Percentiles rank a stretch among this genome's conserved stretches.
These are phyloP conservation scores for Phyto melanocephala DNA, from an alignment of 2,888 invertebrate genomes.

Conservation along the genomic window DNA sequence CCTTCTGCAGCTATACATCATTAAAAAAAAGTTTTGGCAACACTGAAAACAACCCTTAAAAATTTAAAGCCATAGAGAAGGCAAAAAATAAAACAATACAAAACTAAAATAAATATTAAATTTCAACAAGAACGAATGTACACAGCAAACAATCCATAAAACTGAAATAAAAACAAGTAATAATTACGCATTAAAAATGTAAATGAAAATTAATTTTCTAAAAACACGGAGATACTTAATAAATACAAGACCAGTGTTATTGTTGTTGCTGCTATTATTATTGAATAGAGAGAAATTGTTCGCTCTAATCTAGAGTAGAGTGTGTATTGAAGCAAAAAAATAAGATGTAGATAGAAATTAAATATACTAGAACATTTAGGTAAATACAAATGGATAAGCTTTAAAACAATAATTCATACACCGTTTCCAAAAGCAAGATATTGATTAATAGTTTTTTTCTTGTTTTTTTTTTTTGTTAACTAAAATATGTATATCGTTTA, in stretches of 20 bases:
- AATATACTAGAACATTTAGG: neutral
- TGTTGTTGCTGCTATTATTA: too few species aligned
- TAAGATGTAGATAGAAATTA: conserved; percentile 9
- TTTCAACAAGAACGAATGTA: conserved; percentile 23
- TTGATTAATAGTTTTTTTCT: too few species aligned
- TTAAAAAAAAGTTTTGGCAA: too few species aligned
- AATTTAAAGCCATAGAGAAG: neutral
- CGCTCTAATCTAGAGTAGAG: neutral
- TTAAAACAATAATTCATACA: neutral
- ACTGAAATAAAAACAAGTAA: conserved; percentile 39
- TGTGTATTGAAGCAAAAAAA: conserved; percentile 29
- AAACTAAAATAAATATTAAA: conserved; percentile 24
- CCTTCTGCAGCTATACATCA: too few species aligned
- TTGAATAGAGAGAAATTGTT: neutral
- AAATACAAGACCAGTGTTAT: neutral
- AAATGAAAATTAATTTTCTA: conserved; percentile 37
- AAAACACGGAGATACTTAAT: neutral
- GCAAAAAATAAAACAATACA: neutral
- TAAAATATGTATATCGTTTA: too few species aligned
- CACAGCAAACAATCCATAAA: neutral
- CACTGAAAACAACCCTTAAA: conserved; percentile 56
- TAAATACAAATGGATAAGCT: conserved; percentile 19
- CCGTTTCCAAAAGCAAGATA: neutral
- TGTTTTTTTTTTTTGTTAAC: neutral
- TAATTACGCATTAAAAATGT: conserved; percentile 60